Percentiles rank a stretch among this genome's conserved stretches.
Evolutionary conservation across 2,888 invertebrate species (phyloP).

Genomic region (Agonopterix arenella): DNA sequence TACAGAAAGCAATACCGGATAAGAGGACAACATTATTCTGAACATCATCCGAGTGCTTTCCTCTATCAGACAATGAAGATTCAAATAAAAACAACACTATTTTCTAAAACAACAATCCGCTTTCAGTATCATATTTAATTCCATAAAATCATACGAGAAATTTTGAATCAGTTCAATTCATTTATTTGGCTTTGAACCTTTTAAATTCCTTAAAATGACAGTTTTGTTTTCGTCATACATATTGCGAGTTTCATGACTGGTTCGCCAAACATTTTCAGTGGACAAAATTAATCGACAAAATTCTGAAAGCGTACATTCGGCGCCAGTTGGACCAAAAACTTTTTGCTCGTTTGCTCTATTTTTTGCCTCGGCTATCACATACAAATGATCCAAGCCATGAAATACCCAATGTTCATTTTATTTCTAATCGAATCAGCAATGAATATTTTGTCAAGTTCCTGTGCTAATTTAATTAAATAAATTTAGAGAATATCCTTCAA

Average conservation of each 20-base stretch:
- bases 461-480: too few relatives aligned
- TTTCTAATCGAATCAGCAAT: slow-evolving; percentile 2
- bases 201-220: too few relatives aligned
- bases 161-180: too few relatives aligned
- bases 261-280: slow-evolving; percentile 34
- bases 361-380: slow-evolving; percentile 19
- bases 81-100: too few relatives aligned
- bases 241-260: slow-evolving; percentile 15
- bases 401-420: slow-evolving; percentile 18
- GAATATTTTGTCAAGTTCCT: too few relatives aligned
- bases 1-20: not conserved
- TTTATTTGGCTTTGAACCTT: too few relatives aligned
- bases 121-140: too few relatives aligned
- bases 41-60: not conserved
- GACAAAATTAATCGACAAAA: slow-evolving; percentile 37
- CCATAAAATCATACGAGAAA: too few relatives aligned
- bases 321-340: slow-evolving; percentile 31
- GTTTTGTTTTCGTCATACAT: too few relatives aligned
- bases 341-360: slow-evolving; percentile 24
- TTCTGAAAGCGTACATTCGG: slow-evolving; percentile 24
- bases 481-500: too few relatives aligned
- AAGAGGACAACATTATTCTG: not conserved
- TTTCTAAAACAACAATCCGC: too few relatives aligned
- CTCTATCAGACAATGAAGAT: too few relatives aligned
- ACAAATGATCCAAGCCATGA: slow-evolving; percentile 19